Conservation (phyloP, 2,113 vertebrate genomes). For the Vulpes vulpes region DNA sequence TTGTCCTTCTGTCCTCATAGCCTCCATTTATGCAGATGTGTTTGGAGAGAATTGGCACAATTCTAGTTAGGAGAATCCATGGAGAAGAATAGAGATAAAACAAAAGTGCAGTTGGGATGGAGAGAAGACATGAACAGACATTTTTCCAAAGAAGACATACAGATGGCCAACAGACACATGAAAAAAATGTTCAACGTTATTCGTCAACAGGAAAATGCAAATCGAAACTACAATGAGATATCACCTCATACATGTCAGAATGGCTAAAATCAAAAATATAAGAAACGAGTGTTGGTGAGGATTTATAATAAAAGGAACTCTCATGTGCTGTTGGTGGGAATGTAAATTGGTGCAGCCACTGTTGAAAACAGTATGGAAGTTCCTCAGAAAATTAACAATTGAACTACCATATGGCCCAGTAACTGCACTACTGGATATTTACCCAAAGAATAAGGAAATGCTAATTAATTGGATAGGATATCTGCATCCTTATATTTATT, state of each 20-base stretch:
- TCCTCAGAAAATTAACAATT: neutral
- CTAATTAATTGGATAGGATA: neutral
- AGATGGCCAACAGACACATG: neutral
- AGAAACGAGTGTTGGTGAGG: neutral
- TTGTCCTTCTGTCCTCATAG: neutral
- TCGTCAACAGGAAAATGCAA: neutral
- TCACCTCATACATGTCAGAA: neutral
- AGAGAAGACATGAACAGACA: neutral
- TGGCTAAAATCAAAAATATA: neutral
- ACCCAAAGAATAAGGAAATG: neutral
- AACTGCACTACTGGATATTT: neutral
- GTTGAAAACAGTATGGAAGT: neutral
- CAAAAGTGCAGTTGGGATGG: neutral
- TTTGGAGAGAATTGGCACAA: neutral
- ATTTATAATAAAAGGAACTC: neutral
- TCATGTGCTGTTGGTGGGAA: neutral
- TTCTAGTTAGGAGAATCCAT: neutral
- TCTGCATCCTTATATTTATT: neutral
- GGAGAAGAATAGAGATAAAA: neutral
- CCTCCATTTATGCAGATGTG: neutral
- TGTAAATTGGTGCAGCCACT: neutral
- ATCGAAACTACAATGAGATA: neutral
- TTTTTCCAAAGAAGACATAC: neutral
- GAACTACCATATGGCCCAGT: neutral
- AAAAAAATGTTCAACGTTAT: neutral